These are phyloP conservation scores for Melanotaenia duboulayi DNA, from an alignment of 2,113 vertebrate species.

Conservation along the genomic window DNA sequence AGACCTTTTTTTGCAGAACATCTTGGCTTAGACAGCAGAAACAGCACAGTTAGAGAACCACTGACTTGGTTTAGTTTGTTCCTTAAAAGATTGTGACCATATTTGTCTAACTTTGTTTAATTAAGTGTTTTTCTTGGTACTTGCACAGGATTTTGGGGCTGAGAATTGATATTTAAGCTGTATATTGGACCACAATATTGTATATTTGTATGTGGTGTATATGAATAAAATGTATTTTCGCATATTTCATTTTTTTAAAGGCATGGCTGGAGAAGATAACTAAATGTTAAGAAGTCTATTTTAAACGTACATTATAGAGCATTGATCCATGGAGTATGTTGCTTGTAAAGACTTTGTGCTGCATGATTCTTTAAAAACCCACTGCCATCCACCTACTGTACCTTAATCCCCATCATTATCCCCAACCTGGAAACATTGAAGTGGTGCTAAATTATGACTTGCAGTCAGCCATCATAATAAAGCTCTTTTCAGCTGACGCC, in stretches of 20 bases:
- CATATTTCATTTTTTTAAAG: too few species aligned
- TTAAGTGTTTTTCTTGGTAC: too few species aligned
- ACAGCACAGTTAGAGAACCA: too few species aligned
- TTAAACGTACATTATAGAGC: neutral
- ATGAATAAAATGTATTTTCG: neutral
- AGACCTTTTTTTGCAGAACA: too few species aligned
- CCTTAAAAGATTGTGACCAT: too few species aligned
- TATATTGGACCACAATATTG: neutral
- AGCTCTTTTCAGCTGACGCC: conserved; percentile 51
- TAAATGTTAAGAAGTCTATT: neutral
- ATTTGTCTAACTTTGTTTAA: too few species aligned
- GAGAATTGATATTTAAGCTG: too few species aligned
- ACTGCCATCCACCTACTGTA: conserved; percentile 21
- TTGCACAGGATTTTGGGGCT: too few species aligned
- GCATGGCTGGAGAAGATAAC: neutral
- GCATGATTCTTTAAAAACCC: conserved; percentile 15
- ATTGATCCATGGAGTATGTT: neutral
- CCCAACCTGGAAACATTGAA: conserved; percentile 61
- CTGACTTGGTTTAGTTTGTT: too few species aligned
- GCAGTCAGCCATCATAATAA: conserved; percentile 60
- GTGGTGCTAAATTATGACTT: conserved; percentile 62
- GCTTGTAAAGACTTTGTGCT: conserved; percentile 21
- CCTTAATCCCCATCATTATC: conserved; percentile 63
- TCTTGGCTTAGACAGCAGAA: too few species aligned
- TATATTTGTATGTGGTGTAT: neutral